phyloP scores from a whole-genome alignment of 1,140 invertebrate species.

The Oryctes rhinoceros region DNA sequence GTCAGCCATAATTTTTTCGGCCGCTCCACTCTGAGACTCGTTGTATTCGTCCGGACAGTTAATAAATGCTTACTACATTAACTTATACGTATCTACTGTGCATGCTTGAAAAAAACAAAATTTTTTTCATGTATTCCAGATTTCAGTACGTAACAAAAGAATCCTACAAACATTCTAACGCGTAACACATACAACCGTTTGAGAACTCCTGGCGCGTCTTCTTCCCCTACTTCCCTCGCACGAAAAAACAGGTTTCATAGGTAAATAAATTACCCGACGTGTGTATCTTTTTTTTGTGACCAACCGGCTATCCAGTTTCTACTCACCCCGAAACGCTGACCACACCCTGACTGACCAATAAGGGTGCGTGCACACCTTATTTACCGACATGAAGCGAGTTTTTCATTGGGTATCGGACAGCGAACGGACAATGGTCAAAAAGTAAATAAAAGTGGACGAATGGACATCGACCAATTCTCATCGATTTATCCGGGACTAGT shows the following conservation, averaged over 20 bases:
- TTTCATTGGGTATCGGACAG: slow-evolving; percentile 45
- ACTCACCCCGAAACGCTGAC: slow-evolving; percentile 44
- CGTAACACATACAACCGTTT: background rate
- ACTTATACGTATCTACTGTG: too few species aligned
- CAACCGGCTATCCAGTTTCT: slow-evolving; percentile 45
- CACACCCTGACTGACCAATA: slow-evolving; percentile 49
- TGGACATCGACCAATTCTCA: slow-evolving; percentile 26
- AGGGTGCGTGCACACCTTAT: slow-evolving; percentile 40
- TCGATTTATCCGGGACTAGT: slow-evolving; percentile 13
- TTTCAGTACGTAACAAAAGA: background rate
- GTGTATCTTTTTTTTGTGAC: slow-evolving; percentile 40
- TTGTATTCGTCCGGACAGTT: too few species aligned
- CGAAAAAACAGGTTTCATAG: slow-evolving; percentile 21
- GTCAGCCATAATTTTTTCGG: too few species aligned
- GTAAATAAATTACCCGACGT: slow-evolving; percentile 11
- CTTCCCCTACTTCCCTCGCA: background rate
- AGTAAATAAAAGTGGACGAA: slow-evolving; percentile 24
- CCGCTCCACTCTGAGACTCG: too few species aligned
- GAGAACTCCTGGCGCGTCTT: background rate
- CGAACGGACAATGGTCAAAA: slow-evolving; percentile 46
- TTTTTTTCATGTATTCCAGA: too few species aligned
- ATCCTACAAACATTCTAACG: background rate
- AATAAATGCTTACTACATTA: too few species aligned
- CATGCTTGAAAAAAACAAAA: too few species aligned
- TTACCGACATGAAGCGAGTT: slow-evolving; percentile 8